Evolutionary conservation across 2,888 invertebrate genomes (phyloP).

Genomic region (Drosophila austrosaltans): DNA sequence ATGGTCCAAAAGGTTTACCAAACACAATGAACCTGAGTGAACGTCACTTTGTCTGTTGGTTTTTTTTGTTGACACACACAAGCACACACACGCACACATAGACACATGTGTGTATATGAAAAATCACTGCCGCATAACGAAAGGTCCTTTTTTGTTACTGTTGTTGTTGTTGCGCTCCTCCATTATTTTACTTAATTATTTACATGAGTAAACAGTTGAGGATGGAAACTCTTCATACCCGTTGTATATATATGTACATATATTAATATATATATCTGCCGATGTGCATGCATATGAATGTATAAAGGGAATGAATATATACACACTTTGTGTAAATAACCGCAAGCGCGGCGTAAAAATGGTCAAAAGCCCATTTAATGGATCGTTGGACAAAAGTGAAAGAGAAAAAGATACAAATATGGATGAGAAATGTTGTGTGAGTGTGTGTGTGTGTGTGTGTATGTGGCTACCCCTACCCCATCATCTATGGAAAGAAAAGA

Average conservation of each 20-base stretch:
- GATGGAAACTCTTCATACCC: slow-evolving; percentile 43
- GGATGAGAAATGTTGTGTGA: not conserved
- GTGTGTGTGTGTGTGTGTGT: slow-evolving; percentile 15
- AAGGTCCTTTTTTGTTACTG: slow-evolving; percentile 53
- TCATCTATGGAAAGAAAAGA: not conserved
- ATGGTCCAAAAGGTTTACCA: slow-evolving; percentile 56
- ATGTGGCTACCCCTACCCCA: slow-evolving; percentile 8
- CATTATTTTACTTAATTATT: slow-evolving; percentile 79
- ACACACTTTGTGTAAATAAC: slow-evolving; percentile 62
- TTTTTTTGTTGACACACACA: slow-evolving; percentile 47
- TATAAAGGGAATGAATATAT: slow-evolving; percentile 7
- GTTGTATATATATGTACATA: slow-evolving; percentile 16
- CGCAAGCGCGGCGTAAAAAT: slow-evolving; percentile 67
- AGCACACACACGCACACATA: slow-evolving; percentile 57
- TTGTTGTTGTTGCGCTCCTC: slow-evolving; percentile 49
- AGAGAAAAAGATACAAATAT: slow-evolving; percentile 12
- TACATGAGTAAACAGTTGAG: slow-evolving; percentile 74
- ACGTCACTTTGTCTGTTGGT: slow-evolving; percentile 66
- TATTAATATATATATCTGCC: not conserved
- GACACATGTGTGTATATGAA: slow-evolving; percentile 43
- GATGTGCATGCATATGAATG: slow-evolving; percentile 23
- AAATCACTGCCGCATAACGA: slow-evolving; percentile 61
- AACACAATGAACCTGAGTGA: slow-evolving; percentile 47
- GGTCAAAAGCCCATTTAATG: slow-evolving; percentile 65
- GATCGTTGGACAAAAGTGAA: slow-evolving; percentile 49